Base-by-base conservation (phyloP, 2,797 vertebrate species). In the Enteromius argenteus region DNA sequence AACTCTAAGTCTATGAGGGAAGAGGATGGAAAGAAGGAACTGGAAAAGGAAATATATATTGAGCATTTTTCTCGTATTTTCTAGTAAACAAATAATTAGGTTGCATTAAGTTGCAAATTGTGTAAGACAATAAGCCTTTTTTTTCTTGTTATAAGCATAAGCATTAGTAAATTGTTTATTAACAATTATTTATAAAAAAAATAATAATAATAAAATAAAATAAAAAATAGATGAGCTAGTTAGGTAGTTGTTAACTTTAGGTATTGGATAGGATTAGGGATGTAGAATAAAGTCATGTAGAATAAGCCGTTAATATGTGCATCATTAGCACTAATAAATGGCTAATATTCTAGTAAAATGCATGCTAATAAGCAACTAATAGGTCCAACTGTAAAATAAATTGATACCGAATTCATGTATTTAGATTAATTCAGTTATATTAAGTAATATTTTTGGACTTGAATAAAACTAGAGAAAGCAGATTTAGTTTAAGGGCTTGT, bases 11-110 rank as follows among this genome's bases (percentile, higher is more conserved):
- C 60, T 56, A 42, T 5, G 68, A 75, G 32, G 58, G 10, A 82
- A 83, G 62, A 30, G 39, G 21, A 51, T 37, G n/a, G 32, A 72
- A 79, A 85, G 46, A 77, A 17, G 15, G 11, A 51, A 75, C 49
- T 9, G 10, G 1, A 14, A 51, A 9, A 3, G 7, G 5, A 56
- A 56, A 8, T 19, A 53, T 19, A 23, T 23, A 4, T 11, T 11
- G 9, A 27, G 0, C 4, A 27, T 30, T 49, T 72, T n/a, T 39
- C 13, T 72, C 2, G 14, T 15, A 13, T 58, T 75, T 76, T 53
- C 30, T 6, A n/a, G 49, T 23, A 11, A 3, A 71, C 72, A 23
- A 10, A 72, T 81, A 51, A 60, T 79, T 44, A 72, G 44, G 19
- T 5, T 76, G 0, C 17, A 32, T 19, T 21, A 21, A n/a, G 9